Percentiles rank a stretch among this genome's conserved stretches.
These are phyloP conservation scores for Atherinomorus stipes DNA, from an alignment of 2,113 vertebrate species.

Conservation along the genomic window DNA sequence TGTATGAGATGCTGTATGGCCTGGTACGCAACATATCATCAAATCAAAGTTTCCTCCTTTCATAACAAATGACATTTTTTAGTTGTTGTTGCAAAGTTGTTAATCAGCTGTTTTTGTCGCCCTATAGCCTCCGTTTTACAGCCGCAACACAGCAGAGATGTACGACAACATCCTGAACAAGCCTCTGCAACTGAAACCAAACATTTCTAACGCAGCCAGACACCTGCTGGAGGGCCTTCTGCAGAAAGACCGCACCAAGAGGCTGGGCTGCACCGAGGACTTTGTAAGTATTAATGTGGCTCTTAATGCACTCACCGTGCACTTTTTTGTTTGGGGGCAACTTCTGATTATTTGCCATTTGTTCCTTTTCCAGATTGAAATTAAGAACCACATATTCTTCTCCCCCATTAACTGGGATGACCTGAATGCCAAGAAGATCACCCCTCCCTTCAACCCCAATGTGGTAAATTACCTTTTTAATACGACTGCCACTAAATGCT, in stretches of 20 bases:
- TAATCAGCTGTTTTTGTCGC: conserved; percentile 15
- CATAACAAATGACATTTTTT: too few species aligned
- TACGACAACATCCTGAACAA: conserved; percentile 99
- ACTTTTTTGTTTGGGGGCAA: neutral
- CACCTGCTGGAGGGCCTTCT: conserved; percentile 95
- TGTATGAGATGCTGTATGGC: conserved; percentile 99
- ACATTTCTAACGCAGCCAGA: conserved; percentile 96
- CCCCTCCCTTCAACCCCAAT: conserved; percentile 98
- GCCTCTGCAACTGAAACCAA: conserved; percentile 96
- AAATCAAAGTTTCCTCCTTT: neutral
- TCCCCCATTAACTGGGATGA: conserved; percentile 99
- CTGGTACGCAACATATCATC: conserved; percentile 85
- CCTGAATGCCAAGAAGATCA: conserved; percentile 98
- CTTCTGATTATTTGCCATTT: conserved; percentile 34
- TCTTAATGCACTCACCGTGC: neutral
- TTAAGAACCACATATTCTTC: conserved; percentile 98
- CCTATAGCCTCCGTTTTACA: conserved; percentile 95
- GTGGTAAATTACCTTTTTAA: conserved; percentile 86
- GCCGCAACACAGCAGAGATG: conserved; percentile 98
- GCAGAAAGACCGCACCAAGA: conserved; percentile 95
- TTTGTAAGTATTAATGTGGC: conserved; percentile 87
- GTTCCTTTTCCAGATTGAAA: conserved; percentile 89
- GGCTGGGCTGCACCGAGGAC: conserved; percentile 94
- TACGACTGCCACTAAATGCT: neutral
- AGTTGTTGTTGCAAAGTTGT: neutral